phyloP scores from a whole-genome alignment of 2,888 invertebrate genomes.

The Pinctada fucata region DNA sequence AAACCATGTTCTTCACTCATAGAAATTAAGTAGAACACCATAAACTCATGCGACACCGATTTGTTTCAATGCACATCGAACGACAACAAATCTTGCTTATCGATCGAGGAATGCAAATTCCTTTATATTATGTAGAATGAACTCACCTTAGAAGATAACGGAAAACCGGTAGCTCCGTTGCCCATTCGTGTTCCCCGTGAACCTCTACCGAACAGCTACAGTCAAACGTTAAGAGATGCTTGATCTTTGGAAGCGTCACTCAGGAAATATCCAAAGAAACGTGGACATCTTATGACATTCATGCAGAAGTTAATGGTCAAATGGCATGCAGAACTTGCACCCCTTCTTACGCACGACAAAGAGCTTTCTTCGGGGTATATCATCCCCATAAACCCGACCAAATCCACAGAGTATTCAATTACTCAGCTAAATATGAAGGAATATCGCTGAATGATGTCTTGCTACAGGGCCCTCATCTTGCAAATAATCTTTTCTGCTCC shows the following conservation, averaged over 20 bases:
- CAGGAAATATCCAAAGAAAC: conserved; percentile 12
- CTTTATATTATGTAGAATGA: conserved; percentile 23
- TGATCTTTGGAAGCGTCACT: conserved; percentile 23
- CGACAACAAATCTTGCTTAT: conserved; percentile 28
- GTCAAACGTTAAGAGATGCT: too few species aligned
- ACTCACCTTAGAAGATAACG: too few species aligned
- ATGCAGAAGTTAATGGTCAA: conserved; percentile 21
- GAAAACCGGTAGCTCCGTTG: conserved; percentile 22
- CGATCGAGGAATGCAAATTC: conserved; percentile 23
- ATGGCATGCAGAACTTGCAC: conserved; percentile 21
- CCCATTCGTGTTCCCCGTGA: conserved; percentile 14
- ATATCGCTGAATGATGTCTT: too few species aligned
- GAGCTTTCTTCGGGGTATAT: conserved; percentile 20
- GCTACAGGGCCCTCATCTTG: too few species aligned
- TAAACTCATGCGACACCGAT: too few species aligned
- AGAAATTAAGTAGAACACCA: too few species aligned
- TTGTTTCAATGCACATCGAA: conserved; percentile 5
- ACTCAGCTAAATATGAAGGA: too few species aligned
- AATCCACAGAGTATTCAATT: conserved; percentile 43
- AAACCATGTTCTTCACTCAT: conserved; percentile 25
- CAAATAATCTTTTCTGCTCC: conserved; percentile 39
- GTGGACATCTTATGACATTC: conserved; percentile 13
- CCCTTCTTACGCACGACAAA: conserved; percentile 2
- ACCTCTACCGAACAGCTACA: conserved; percentile 20
- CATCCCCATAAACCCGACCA: conserved; percentile 24